Base-by-base conservation (phyloP, 1,140 invertebrate species). In the Manduca sexta region DNA sequence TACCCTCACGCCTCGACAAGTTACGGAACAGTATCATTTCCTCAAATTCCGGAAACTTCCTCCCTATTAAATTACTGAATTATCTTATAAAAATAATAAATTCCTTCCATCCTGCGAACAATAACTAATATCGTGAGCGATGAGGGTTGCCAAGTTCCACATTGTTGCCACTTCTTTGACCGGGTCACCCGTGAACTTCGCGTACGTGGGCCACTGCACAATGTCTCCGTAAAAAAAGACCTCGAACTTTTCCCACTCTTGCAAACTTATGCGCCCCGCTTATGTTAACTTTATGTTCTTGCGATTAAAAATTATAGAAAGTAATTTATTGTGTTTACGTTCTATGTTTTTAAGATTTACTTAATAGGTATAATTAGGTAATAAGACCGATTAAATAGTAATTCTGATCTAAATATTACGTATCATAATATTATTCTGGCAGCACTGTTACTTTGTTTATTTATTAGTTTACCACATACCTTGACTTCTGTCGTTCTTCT, bases 211-310 rank as follows among this genome's bases (percentile, higher is more conserved):
- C 62, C 66, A 67, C 64, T 69, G 69, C 54, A 57, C 40, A 65
- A 62, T 68, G 61, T 72, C 60, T 59, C 54, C 58, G 60, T 65
- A 58, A 69, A 67, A 70, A 72, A 62, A 60, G 56, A 60, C 66
- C 61, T 50, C 53, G 63, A 73, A 74, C 60, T 77, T 72, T 66
- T 52, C 59, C 53, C 57, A 57, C 51, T 55, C 53, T 42, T 12
- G 35, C 50, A 61, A 67, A 68, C 62, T 69, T 73, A 64, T 54
- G 64, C 50, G 57, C 11, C n/a, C 14, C 38, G 15, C 5, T 16
- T 17, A 10, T 40, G 10, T 17, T 18, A 10, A 17, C 56, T 44
- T 48, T 60, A 56, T 53, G 49, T 49, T 46, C 45, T 55, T 31
- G 14, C 39, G 52, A 55, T 60, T 55, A 49, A 51, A 48, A 49